Evolutionary conservation across 2,797 vertebrate species (phyloP), one percentile per base, ranked within the genome.

Genomic region (Anas capensis): DNA sequence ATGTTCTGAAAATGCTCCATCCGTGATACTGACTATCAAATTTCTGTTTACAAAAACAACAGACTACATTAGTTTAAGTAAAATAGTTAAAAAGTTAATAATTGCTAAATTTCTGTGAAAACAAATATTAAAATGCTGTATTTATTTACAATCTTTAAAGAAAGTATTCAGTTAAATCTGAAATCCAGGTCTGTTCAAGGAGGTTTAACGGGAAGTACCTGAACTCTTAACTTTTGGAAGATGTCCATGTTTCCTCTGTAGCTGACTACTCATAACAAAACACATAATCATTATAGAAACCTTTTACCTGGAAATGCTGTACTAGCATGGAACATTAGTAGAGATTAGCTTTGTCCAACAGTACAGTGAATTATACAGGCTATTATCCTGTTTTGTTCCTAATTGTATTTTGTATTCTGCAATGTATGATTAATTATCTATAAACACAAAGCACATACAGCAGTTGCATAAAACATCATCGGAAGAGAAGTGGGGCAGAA

Each of bases 1-100:
- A 5, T 99, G 99, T 58, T 99, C 99, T 21, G 97, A 98, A 81
- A 99, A 97, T 0, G 88, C 95, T 82, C 94, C 96, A 16, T 46
- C 96, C 82, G 95, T 96, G 27, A 98, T 95, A 87, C 91, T 96
- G 76, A 97, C 82, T 86, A 99, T 75, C 86, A 96, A 96, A 90
- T 96, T 95, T 75, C 94, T 97, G 81, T 88, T 78, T 93, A 92
- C 18, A 92, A 91, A 93, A 95, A 71, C 17, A 96, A 92, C 82
- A 95, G 44, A 31, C 24, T 68, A 71, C 56, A 3, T 94, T 75
- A 94, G 77, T 75, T 56, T 62, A 70, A 89, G 49, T 54, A 71
- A 69, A 40, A 23, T 13, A 84, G 19, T 69, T 72, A 51, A 91
- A 88, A 77, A 90, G 24, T 44, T 49, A 84, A 57, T 29, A 69